Conservation (phyloP, 2,797 vertebrate genomes). For the Muraenolepis orangiensis region DNA sequence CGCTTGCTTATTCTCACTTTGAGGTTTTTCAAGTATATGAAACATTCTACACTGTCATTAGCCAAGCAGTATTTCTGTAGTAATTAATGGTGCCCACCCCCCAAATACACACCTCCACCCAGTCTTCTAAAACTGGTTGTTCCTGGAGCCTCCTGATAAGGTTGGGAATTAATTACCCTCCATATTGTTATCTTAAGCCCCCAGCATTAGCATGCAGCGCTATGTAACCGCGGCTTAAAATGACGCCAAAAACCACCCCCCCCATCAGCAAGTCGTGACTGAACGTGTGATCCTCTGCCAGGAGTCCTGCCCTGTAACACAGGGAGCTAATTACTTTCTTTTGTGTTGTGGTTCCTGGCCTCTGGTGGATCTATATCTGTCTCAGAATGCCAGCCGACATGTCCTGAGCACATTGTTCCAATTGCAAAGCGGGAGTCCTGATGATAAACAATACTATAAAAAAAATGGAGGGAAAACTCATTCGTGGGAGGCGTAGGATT, state of each 20-base stretch:
- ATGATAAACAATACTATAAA: neutral
- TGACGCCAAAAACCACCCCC: neutral
- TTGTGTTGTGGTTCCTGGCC: constrained; percentile 47
- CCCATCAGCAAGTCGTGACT: constrained; percentile 5
- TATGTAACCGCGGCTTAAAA: constrained; percentile 12
- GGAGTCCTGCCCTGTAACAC: constrained; percentile 48
- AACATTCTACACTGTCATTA: constrained; percentile 39
- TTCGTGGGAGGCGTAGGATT: neutral
- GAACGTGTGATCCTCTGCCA: constrained; percentile 56
- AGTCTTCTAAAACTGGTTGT: constrained; percentile 48
- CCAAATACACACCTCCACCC: constrained; percentile 50
- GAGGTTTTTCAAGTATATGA: constrained; percentile 45
- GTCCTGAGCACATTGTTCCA: neutral
- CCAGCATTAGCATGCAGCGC: constrained; percentile 46
- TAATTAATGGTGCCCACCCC: constrained; percentile 35
- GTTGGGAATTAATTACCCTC: constrained; percentile 70
- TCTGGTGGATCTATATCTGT: constrained; percentile 40
- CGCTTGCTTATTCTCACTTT: constrained; percentile 35
- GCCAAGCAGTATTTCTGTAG: constrained; percentile 50
- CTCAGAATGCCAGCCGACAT: constrained; percentile 21
- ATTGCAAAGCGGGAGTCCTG: neutral
- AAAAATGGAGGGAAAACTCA: neutral
- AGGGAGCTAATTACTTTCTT: constrained; percentile 48
- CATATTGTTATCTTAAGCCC: constrained; percentile 49
- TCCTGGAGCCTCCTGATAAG: constrained; percentile 67